Base-by-base conservation (phyloP, 1,140 invertebrate genomes). In the Sarcophaga bullata region DNA sequence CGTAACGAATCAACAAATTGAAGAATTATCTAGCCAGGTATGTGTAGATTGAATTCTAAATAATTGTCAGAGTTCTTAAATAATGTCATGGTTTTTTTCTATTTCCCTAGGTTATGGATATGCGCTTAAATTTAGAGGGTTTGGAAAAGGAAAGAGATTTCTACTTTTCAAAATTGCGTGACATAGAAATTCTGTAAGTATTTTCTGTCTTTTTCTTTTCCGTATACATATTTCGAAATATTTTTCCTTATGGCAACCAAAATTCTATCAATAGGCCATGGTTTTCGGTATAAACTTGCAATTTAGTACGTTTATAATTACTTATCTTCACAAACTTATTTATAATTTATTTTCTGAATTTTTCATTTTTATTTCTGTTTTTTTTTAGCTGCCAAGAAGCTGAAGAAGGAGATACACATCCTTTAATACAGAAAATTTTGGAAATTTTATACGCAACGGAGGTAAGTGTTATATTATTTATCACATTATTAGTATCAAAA, bases 381-480 rank as follows among this genome's bases (percentile, higher is more conserved):
- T 78, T n/a, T 46, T 81, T 17, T 47, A 90, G 89, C 82, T 99
- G 98, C 93, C 98, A 99, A 93, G 97, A 99, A 90, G 94, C 95
- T 88, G 97, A 98, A 86, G 93, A 93, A 83, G 92, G 93, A 84
- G 94, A 95, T 84, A 92, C 93, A 84, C 93, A 93, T 89, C 93
- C 95, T 73, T 92, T 97, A 85, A 93, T 98, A 86, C 94, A 96
- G 88, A 96, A 96, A 91, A 97, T 99, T 88, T 93, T 99, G 90
- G 97, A 98, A 86, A 98, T 99, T 90, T 93, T 99, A 86, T 99
- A 99, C 92, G 97, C 97, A 87, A 99, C 98, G 89, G 98, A 99
- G 94, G 98, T 98, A 93, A 91, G 92, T 78, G 19, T 25, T 49
- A 3, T 52, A 10, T 1, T 52, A 6, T 52, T 6, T 52, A 52